Evolutionary conservation across 2,888 invertebrate genomes (phyloP), one percentile per base, ranked within the genome.

Genomic region (Melanotus villosus): DNA sequence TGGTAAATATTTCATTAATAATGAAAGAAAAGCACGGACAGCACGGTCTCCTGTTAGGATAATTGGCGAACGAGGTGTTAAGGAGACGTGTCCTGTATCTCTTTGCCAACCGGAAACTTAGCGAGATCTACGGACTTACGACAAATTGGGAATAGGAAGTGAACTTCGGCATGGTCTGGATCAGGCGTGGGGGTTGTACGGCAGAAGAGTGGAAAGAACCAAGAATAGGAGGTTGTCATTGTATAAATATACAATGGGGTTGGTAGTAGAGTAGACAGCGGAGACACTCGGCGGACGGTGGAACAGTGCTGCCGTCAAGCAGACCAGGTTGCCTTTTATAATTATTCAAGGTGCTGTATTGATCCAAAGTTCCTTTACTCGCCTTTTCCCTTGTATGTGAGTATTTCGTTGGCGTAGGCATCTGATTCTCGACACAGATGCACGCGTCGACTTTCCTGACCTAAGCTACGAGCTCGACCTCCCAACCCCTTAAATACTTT

Each of bases 321-420:
- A 79, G 81, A 79, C 81, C 81, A 82, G 81, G 81, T 81, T 81
- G 83, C 81, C 81, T 83, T 83, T 82, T 82, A 81, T 84, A 83
- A 84, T 83, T 83, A 84, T 84, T 84, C 84, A 84, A 82, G 81
- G 82, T 82, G 80, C 80, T 78, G 82, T 83, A 84, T 84, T 81
- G 84, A 84, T 84, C 83, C 83, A 77, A 75, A 80, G 79, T 80
- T 81, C 80, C 81, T 81, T 80, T 77, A 78, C 81, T 80, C 77
- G 80, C 80, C 78, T 79, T 79, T 76, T 76, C 76, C 74, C 77
- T 57, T 63, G 70, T 76, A 75, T 76, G 73, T 76, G 74, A 75
- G 76, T 74, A 75, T 76, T 76, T 76, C 72, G 75, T 76, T 74
- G 67, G 72, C 57, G 69, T 71, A 75, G 75, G 74, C 73, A 76